Base-by-base conservation (phyloP, 37 sponge, comb jelly and placozoan species). In the Chondrilla cf. caribensis region DNA sequence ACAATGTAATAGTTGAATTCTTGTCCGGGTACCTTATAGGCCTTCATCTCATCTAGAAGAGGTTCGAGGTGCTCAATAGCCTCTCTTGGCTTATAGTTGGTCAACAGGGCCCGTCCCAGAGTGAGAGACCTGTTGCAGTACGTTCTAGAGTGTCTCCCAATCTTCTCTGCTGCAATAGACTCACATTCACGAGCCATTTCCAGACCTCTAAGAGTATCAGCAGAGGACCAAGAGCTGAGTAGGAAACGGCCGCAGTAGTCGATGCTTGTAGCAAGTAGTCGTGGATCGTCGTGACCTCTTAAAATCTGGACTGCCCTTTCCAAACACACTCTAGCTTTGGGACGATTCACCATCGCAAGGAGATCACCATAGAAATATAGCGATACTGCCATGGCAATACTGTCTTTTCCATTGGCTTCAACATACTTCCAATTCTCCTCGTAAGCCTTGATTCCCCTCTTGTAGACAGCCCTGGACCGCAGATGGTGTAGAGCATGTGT, bases 191-290 rank as follows among this genome's bases (percentile, higher is more conserved):
- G 51, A 47, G 51, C 51, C 6, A 47, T 47, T 14, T 47, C 51
- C 51, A 47, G 11, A 14, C 9, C 51, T 47, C 11, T 11, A 6
- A 47, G 9, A 2, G 5, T 38, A 37, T 40, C 76, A 38, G 25
- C 41, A 2, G 76, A 73, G 2, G 76, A 73, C 21, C 1, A 38
- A 3, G 44, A 38, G 37, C 36, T 73, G 76, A 73, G 76, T 38
- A 73, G 43, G 25, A 73, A 73, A 14, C 76, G 41, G 14, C 42
- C 76, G 40, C 40, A 73, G 44, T 73, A 73, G 76, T 43, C 40
- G 42, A 36, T 21, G 40, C 42, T 43, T 1, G 6, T 40, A 1
- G 25, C 17, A 5, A 39, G 25, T 19, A 42, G 25, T 15, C 15
- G 64, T 29, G 29, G 25, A 28, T 29, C 15, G 7, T 62, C 64